Percentiles rank a stretch among this genome's conserved stretches.
These are phyloP conservation scores for Rhopilema esculentum DNA, from an alignment of 30 jellyfish, hydroid and myxozoan species.

Conservation along the genomic window DNA sequence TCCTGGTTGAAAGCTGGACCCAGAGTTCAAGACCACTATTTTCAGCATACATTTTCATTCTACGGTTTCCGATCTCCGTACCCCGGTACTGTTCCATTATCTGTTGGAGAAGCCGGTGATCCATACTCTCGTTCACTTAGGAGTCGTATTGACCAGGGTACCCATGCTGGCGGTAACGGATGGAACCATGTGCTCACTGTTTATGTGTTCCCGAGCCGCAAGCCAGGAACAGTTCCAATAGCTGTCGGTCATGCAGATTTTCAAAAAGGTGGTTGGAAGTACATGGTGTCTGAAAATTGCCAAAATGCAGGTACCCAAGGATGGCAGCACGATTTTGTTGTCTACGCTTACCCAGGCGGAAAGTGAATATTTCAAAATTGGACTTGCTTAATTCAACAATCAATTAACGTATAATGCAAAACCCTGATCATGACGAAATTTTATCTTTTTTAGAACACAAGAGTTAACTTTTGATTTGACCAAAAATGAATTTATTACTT, in stretches of 20 bases:
- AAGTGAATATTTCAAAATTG: slow-evolving; percentile 1
- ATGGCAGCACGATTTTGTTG: slow-evolving; percentile 45
- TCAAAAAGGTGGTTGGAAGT: slow-evolving; percentile 57
- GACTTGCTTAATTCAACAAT: too few relatives aligned
- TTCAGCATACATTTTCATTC: slow-evolving; percentile 39
- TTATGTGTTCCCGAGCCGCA: slow-evolving; percentile 15
- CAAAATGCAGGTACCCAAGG: slow-evolving; percentile 59
- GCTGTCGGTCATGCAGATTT: slow-evolving; percentile 45
- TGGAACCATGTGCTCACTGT: slow-evolving; percentile 48
- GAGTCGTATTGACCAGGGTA: slow-evolving; percentile 36
- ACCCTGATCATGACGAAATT: too few relatives aligned
- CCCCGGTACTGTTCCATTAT: slow-evolving; percentile 48
- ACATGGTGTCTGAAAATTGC: slow-evolving; percentile 15
- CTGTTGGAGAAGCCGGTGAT: slow-evolving; percentile 58
- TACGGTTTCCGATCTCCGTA: slow-evolving; percentile 48
- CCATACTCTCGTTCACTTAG: slow-evolving; percentile 21
- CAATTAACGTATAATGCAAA: too few relatives aligned
- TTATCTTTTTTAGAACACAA: too few relatives aligned
- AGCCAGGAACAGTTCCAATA: slow-evolving; percentile 53
- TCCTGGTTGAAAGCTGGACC: slow-evolving; percentile 24
- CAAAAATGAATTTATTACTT: too few relatives aligned
- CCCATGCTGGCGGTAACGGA: slow-evolving; percentile 60
- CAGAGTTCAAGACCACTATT: slow-evolving; percentile 22
- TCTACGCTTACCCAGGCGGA: slow-evolving; percentile 56
- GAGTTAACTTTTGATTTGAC: too few relatives aligned